phyloP scores from a whole-genome alignment of 2,888 invertebrate genomes.

The Agrypnus murinus region DNA sequence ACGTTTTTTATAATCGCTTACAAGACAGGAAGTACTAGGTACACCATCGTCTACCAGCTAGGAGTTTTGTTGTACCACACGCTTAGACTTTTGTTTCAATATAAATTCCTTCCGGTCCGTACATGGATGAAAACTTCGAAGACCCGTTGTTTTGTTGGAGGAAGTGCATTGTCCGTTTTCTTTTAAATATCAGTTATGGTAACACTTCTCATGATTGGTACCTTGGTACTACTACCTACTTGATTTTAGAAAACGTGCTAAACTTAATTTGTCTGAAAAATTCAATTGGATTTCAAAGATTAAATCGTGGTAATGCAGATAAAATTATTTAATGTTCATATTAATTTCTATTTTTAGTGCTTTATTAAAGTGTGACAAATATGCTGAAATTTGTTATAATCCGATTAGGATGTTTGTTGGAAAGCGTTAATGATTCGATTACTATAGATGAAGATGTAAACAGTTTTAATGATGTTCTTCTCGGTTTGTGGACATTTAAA shows the following conservation, averaged over 20 bases:
- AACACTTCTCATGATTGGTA: background rate
- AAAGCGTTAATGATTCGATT: background rate
- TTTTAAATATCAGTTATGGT: background rate
- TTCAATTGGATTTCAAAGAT: background rate
- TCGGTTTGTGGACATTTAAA: too few species aligned
- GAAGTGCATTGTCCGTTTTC: slow-evolving; percentile 44
- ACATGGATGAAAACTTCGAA: slow-evolving; percentile 41
- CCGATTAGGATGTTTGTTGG: background rate
- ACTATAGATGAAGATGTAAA: background rate
- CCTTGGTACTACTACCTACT: too few species aligned
- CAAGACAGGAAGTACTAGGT: slow-evolving; percentile 41
- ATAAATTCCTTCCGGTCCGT: slow-evolving; percentile 45
- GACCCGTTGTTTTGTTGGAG: slow-evolving; percentile 41
- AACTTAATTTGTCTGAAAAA: too few species aligned
- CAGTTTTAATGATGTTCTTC: too few species aligned
- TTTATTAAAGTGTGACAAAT: background rate
- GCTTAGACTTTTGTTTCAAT: slow-evolving; percentile 19
- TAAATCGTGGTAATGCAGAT: too few species aligned
- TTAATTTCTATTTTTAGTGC: too few species aligned
- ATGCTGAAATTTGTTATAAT: background rate
- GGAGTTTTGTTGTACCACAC: slow-evolving; percentile 21
- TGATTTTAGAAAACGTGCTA: too few species aligned
- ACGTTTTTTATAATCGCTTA: background rate
- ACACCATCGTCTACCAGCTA: background rate
- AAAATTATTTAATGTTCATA: too few species aligned